These are phyloP conservation scores for Solea solea DNA, from an alignment of 2,113 vertebrate species.

Conservation along the genomic window DNA sequence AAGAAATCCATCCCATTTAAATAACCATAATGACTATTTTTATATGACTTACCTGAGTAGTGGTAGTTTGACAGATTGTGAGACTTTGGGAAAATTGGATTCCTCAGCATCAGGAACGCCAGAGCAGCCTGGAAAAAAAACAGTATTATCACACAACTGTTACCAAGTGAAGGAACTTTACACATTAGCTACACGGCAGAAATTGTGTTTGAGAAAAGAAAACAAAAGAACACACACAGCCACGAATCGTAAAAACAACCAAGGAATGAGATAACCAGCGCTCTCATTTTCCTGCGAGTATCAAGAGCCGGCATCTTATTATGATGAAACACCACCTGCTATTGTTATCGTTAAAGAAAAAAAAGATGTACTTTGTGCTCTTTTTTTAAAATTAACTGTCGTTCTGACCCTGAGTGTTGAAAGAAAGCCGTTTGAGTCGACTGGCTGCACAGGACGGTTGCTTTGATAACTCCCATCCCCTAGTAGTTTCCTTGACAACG, in stretches of 20 bases:
- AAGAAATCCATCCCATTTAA: neutral
- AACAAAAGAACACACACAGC: neutral
- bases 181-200: neutral
- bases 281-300: slow-evolving; percentile 11
- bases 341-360: neutral
- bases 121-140: slow-evolving; percentile 85
- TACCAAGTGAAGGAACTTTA: slow-evolving; percentile 2
- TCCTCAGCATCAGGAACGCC: slow-evolving; percentile 88
- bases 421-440: slow-evolving; percentile 37
- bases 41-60: slow-evolving; percentile 88
- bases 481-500: slow-evolving; percentile 77
- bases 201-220: neutral
- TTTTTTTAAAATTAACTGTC: slow-evolving; percentile 27
- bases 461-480: slow-evolving; percentile 38
- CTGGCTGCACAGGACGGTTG: slow-evolving; percentile 57
- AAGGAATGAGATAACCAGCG: slow-evolving; percentile 14
- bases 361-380: slow-evolving; percentile 21
- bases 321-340: neutral
- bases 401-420: slow-evolving; percentile 28
- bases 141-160: neutral
- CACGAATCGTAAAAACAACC: slow-evolving; percentile 10
- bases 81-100: slow-evolving; percentile 80
- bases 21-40: neutral
- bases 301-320: neutral
- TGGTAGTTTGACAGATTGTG: slow-evolving; percentile 91